These are phyloP conservation scores for Pycnonotus jocosus DNA, from an alignment of 2,113 vertebrate genomes.

Conservation along the genomic window DNA sequence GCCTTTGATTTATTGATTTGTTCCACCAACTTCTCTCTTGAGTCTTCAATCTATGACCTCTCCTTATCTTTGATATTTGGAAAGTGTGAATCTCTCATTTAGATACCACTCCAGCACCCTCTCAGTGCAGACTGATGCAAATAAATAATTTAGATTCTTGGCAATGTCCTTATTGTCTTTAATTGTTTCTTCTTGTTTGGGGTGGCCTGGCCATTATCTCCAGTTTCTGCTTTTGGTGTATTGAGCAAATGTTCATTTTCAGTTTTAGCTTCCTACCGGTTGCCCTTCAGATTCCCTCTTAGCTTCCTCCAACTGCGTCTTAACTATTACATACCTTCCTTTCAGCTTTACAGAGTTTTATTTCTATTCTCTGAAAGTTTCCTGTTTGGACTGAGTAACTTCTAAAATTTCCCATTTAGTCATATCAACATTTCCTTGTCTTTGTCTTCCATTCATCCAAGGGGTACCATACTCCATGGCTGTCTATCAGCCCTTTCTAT, in stretches of 20 bases:
- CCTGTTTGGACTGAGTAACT: not conserved
- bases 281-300: not conserved
- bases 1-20: constrained; percentile 42
- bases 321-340: not conserved
- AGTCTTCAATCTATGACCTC: not conserved
- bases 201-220: not conserved
- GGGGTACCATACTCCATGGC: not conserved
- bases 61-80: constrained; percentile 47
- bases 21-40: constrained; percentile 5
- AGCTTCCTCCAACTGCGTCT: not conserved
- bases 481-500: not conserved
- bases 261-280: not conserved
- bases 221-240: not conserved
- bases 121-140: constrained; percentile 39
- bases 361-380: not conserved
- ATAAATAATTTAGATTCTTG: constrained; percentile 60
- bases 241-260: not conserved
- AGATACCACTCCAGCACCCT: constrained; percentile 3
- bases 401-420: not conserved
- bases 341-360: not conserved
- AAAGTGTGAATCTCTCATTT: constrained; percentile 29
- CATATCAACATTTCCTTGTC: not conserved
- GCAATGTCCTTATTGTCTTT: constrained; percentile 32
- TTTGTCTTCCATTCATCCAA: not conserved
- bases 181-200: constrained; percentile 33